Conservation (phyloP, 2,797 vertebrate genomes). For the Chelon auratus region DNA sequence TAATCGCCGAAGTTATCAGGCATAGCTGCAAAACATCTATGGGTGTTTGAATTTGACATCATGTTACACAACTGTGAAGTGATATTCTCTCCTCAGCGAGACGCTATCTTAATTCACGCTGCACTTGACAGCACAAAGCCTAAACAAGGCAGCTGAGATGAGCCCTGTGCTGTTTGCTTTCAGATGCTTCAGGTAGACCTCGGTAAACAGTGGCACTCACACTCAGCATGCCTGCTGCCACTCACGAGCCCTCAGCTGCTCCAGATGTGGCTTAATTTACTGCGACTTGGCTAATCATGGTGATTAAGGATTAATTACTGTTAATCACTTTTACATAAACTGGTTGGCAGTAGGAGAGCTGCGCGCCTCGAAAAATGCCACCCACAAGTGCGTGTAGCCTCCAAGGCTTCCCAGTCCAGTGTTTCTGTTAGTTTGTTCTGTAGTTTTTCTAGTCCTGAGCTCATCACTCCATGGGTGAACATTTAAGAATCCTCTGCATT, state of each 20-base stretch:
- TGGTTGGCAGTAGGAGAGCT: conserved; percentile 95
- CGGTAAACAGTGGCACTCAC: conserved; percentile 88
- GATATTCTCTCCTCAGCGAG: neutral
- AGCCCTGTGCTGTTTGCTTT: conserved; percentile 40
- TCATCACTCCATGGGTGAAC: conserved; percentile 41
- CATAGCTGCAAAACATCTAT: neutral
- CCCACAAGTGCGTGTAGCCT: conserved; percentile 77
- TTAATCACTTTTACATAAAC: conserved; percentile 99
- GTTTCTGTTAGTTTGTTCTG: conserved; percentile 28
- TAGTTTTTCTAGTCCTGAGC: conserved; percentile 39
- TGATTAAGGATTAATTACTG: conserved; percentile 99
- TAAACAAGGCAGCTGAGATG: neutral
- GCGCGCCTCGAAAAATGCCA: conserved; percentile 92
- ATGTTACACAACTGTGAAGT: neutral
- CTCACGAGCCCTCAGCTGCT: conserved; percentile 91
- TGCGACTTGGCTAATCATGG: conserved; percentile 99
- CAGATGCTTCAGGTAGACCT: conserved; percentile 83
- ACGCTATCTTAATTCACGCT: neutral
- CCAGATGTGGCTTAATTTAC: conserved; percentile 99
- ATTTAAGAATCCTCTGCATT: conserved; percentile 30
- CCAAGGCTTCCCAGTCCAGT: conserved; percentile 2
- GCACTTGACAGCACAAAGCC: conserved; percentile 5
- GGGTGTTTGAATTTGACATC: neutral
- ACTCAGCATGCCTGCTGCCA: conserved; percentile 83
- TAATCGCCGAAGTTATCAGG: neutral